These are phyloP conservation scores for Cephus spinipes DNA, from an alignment of 2,888 invertebrate species.

Conservation along the genomic window DNA sequence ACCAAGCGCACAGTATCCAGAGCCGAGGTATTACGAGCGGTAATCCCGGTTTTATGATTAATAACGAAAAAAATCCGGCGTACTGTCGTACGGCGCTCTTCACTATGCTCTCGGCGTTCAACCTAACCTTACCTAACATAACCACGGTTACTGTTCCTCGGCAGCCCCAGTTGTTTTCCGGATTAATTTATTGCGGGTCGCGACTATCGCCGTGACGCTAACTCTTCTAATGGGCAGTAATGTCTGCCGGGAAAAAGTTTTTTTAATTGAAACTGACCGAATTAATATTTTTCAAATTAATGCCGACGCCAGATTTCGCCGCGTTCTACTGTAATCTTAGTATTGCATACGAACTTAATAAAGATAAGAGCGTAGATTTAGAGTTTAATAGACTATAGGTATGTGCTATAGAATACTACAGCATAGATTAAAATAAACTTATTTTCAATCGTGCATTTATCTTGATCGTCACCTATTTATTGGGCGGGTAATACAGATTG, in stretches of 20 bases:
- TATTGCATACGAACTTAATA: background rate
- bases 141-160: background rate
- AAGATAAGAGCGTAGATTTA: background rate
- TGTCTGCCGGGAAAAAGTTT: slow-evolving; percentile 10
- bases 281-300: slow-evolving; percentile 20
- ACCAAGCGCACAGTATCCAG: background rate
- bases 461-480: background rate
- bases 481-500: background rate
- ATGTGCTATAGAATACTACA: background rate
- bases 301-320: slow-evolving; percentile 16
- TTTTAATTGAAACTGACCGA: slow-evolving; percentile 23
- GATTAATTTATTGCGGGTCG: slow-evolving; percentile 51
- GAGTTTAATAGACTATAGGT: background rate
- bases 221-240: slow-evolving; percentile 24
- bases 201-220: slow-evolving; percentile 18
- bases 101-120: background rate
- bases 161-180: slow-evolving; percentile 17
- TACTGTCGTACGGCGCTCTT: slow-evolving; percentile 7
- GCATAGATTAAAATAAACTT: too few species aligned
- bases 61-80: slow-evolving; percentile 25
- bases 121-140: background rate
- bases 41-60: slow-evolving; percentile 27
- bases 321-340: background rate
- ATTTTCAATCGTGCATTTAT: too few species aligned
- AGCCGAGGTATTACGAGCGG: slow-evolving; percentile 20